These are phyloP conservation scores for Wiebesia pumilae DNA, from an alignment of 1,140 invertebrate genomes.

Conservation along the genomic window DNA sequence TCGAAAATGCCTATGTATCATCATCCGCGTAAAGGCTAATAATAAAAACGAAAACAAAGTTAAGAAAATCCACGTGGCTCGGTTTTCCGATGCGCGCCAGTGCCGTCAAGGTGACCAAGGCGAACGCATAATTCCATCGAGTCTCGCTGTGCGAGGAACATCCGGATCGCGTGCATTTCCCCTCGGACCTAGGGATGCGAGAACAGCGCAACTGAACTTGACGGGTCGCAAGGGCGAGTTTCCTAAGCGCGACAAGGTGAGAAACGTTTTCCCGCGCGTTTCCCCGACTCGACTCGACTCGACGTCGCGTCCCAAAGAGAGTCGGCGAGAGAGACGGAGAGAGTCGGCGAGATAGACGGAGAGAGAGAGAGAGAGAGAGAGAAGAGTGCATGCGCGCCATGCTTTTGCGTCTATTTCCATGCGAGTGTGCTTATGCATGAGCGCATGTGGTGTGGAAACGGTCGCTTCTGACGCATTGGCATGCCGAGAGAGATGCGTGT, in stretches of 20 bases:
- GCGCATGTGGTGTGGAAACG: background rate
- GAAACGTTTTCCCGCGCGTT: background rate
- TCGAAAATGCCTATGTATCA: background rate
- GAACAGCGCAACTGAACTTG: background rate
- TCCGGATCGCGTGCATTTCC: background rate
- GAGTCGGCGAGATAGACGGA: too few species aligned
- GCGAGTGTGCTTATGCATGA: background rate
- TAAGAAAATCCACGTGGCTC: slow-evolving; percentile 2
- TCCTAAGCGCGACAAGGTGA: too few species aligned
- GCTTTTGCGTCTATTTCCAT: background rate
- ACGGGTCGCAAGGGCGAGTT: background rate
- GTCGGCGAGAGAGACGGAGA: too few species aligned
- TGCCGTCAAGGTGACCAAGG: background rate
- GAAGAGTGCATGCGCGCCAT: too few species aligned
- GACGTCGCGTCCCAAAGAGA: too few species aligned
- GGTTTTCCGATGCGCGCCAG: background rate
- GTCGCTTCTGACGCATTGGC: too few species aligned
- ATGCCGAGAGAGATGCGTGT: background rate
- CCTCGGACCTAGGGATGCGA: background rate
- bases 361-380: too few species aligned
- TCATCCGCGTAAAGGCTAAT: background rate
- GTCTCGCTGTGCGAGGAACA: too few species aligned
- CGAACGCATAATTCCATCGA: background rate
- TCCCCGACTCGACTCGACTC: background rate
- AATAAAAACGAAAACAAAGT: background rate